Percentiles rank a stretch among this genome's conserved stretches.
Evolutionary conservation across 2,888 invertebrate genomes (phyloP).

Genomic region (Phengaris alcon): DNA sequence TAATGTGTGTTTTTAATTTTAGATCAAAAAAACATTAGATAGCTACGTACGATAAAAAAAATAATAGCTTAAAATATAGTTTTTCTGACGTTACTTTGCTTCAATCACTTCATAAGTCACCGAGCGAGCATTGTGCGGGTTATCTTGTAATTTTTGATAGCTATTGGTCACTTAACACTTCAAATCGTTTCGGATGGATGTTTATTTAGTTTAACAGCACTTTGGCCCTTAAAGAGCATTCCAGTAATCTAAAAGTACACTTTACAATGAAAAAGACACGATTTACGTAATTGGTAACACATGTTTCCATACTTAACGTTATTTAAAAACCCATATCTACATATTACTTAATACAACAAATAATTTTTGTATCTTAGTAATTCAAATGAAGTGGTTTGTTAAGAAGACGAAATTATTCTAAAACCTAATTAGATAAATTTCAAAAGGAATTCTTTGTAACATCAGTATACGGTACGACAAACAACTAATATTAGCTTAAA

Average conservation of each 20-base stretch:
- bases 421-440: slow-evolving; percentile 1
- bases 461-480: neutral
- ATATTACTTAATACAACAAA: slow-evolving; percentile 12
- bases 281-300: slow-evolving; percentile 61
- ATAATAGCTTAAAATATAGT: slow-evolving; percentile 29
- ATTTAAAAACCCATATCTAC: slow-evolving; percentile 9
- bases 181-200: slow-evolving; percentile 69
- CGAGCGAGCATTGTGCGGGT: slow-evolving; percentile 61
- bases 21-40: neutral
- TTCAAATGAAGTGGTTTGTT: neutral
- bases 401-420: neutral
- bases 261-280: slow-evolving; percentile 74
- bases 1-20: neutral
- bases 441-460: too few relatives aligned
- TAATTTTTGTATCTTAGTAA: neutral
- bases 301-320: slow-evolving; percentile 14
- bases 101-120: slow-evolving; percentile 78
- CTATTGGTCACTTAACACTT: slow-evolving; percentile 76
- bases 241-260: slow-evolving; percentile 72
- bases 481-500: too few relatives aligned
- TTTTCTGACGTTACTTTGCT: slow-evolving; percentile 54
- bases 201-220: slow-evolving; percentile 75
- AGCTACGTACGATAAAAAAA: neutral
- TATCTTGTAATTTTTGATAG: slow-evolving; percentile 79
- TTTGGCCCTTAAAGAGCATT: slow-evolving; percentile 68